Base-by-base conservation (phyloP, 2,888 invertebrate genomes). In the Dolichomitus sp. region DNA sequence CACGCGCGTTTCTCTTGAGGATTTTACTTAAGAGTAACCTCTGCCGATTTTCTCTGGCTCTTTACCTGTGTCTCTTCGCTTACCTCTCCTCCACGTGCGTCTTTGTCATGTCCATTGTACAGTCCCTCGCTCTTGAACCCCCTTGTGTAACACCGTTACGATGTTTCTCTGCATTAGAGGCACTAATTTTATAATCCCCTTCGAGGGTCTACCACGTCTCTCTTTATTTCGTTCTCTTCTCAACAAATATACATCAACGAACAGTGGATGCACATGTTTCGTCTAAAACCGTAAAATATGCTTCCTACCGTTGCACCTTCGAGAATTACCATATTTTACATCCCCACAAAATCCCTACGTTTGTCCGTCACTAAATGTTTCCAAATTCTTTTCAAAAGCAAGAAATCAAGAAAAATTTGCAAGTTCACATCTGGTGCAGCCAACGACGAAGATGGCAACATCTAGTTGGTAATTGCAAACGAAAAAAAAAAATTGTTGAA, bases 181-280 rank as follows among this genome's bases (percentile, higher is more conserved):
- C 84, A 84, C 90, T 89, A 89, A 89, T 91, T 90, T 92, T 89
- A 89, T 91, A 91, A 92, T 92, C 91, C 88, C 75, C 70, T 80
- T 81, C 83, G 77, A 81, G 82, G 86, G 83, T 87, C 85, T 78
- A 85, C 74, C 81, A 81, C 79, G 84, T 54, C 19, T 59, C 23
- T 52, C 57, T 57, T 72, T 75, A 63, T 77, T 59, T 33, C 50
- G n/a, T 61, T 76, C 59, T 57, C 40, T 72, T 33, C 33, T 40
- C 52, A 19, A 19, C 52, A 3, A 37, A 11, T 30, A 19, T 37
- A 19, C 33, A 52, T 52, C 52, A 11, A 17, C n/a, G 48, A 30
- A 30, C 48, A 45, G 33, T 12, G 12, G 50, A 66, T 50, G 37
- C 69, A 40, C 52, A 40, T n/a, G 65, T 23, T 65, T 45, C 23